These are phyloP conservation scores for Chironex yamaguchii DNA, from an alignment of 30 jellyfish, hydroid and myxozoan species.

Conservation along the genomic window DNA sequence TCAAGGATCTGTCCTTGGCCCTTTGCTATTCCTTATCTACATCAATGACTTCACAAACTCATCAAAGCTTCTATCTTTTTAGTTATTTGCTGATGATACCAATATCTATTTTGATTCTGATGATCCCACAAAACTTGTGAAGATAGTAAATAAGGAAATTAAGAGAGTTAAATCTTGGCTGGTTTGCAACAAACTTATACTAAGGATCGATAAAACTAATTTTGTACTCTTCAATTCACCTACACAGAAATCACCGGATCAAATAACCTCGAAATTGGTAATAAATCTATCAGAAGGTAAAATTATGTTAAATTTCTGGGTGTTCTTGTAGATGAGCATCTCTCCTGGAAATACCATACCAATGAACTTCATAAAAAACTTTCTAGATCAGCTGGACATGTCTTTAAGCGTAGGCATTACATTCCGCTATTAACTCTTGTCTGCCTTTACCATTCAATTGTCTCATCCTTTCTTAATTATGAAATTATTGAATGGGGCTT, in stretches of 20 bases:
- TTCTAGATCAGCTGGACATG: conserved; percentile 37
- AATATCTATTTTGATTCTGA: conserved; percentile 11
- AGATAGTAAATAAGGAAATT: conserved; percentile 9
- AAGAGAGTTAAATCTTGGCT: conserved; percentile 11
- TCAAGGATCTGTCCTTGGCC: too few relatives aligned
- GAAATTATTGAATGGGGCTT: not conserved
- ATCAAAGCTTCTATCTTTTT: conserved; percentile 10
- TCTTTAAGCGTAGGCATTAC: conserved; percentile 30
- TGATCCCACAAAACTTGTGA: not conserved
- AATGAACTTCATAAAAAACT: conserved; percentile 29
- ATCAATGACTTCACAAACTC: too few relatives aligned
- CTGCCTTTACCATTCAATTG: not conserved
- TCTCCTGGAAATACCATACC: conserved; percentile 47
- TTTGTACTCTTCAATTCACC: conserved; percentile 38
- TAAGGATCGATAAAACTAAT: not conserved
- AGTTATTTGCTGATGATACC: conserved; percentile 6
- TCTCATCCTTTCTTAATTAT: not conserved
- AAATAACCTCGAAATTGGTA: too few relatives aligned
- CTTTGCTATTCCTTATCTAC: conserved; percentile 7
- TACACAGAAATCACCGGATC: conserved; percentile 21
- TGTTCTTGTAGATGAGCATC: conserved; percentile 50
- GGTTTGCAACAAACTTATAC: not conserved
- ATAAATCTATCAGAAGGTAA: too few relatives aligned
- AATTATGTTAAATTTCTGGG: conserved; percentile 60
- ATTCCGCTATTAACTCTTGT: conserved; percentile 15